Evolutionary conservation across 1,140 invertebrate species (phyloP).

Genomic region (Saccostrea echinata): DNA sequence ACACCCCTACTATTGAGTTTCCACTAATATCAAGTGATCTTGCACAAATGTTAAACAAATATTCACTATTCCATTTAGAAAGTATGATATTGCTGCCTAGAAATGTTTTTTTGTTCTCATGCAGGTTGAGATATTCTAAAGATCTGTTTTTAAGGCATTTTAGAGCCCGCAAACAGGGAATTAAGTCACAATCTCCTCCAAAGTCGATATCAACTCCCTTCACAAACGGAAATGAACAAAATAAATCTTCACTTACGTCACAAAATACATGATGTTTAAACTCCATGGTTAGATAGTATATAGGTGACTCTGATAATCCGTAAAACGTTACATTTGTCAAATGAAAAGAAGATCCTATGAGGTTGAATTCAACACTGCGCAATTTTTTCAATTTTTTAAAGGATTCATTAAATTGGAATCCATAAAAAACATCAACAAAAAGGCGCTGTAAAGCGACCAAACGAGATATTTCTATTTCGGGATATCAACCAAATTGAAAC

Average conservation of each 20-base stretch:
- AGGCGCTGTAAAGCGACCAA: neutral
- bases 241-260: neutral
- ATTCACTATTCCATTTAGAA: neutral
- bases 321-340: neutral
- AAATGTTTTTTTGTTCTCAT: neutral
- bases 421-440: neutral
- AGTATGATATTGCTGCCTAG: neutral
- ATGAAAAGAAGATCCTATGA: neutral
- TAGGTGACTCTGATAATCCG: neutral
- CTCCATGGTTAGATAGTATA: neutral
- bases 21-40: neutral
- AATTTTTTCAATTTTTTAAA: constrained; percentile 3
- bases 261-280: neutral
- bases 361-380: neutral
- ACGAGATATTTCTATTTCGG: neutral
- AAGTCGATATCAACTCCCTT: neutral
- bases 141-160: constrained; percentile 4
- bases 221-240: neutral
- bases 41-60: neutral
- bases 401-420: neutral
- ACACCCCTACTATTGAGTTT: neutral
- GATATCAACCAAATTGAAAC: neutral
- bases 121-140: neutral
- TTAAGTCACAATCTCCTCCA: neutral
- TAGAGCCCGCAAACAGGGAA: neutral